These are phyloP conservation scores for Gastrophysa polygoni DNA, from an alignment of 2,888 invertebrate species.

Conservation along the genomic window DNA sequence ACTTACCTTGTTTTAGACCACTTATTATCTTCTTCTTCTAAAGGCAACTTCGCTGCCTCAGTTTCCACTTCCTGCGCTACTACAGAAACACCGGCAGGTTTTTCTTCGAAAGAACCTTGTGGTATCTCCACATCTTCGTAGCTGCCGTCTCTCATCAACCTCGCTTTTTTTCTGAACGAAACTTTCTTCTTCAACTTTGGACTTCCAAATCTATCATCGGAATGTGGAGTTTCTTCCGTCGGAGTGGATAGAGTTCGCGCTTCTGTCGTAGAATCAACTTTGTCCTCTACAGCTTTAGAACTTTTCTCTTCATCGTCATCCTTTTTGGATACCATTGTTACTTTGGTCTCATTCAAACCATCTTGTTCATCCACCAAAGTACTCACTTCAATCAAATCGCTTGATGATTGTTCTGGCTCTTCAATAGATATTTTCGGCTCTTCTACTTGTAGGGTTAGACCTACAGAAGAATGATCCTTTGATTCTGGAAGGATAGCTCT, in stretches of 20 bases:
- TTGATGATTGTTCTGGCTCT: background rate
- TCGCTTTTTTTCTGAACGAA: conserved; percentile 53
- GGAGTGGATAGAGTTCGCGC: background rate
- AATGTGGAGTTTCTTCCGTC: background rate
- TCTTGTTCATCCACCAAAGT: conserved; percentile 55
- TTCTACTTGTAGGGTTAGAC: background rate
- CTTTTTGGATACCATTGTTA: background rate
- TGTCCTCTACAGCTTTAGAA: background rate
- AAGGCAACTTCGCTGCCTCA: conserved; percentile 41
- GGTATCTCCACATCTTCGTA: conserved; percentile 45
- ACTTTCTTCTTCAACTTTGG: conserved; percentile 54
- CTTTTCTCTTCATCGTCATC: conserved; percentile 1
- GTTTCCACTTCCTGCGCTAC: too few species aligned
- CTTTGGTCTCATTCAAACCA: conserved; percentile 50
- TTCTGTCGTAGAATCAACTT: background rate
- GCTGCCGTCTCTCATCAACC: conserved; percentile 42
- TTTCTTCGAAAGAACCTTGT: conserved; percentile 1
- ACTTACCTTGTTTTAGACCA: conserved; percentile 58
- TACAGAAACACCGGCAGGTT: conserved; percentile 17
- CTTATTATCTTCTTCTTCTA: conserved; percentile 54
- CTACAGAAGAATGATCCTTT: too few species aligned
- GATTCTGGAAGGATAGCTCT: background rate
- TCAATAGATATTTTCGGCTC: background rate
- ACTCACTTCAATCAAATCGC: conserved; percentile 25
- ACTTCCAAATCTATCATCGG: background rate